Percentiles rank a stretch among this genome's conserved stretches.
These are phyloP conservation scores for Hesperia comma DNA, from an alignment of 2,888 invertebrate species.

Conservation along the genomic window DNA sequence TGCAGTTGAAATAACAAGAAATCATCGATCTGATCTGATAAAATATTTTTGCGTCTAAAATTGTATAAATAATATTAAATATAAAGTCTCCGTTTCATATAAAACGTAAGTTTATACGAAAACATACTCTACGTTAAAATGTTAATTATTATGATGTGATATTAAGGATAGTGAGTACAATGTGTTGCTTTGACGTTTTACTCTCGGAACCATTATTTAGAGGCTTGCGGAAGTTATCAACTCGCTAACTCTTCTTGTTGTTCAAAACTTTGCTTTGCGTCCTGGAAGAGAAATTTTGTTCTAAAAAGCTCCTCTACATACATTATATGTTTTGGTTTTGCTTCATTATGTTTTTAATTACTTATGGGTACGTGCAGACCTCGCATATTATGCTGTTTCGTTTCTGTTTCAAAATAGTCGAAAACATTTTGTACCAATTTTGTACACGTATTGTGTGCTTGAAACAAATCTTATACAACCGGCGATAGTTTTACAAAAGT, in stretches of 20 bases:
- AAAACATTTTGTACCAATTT: neutral
- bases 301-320: constrained; percentile 24
- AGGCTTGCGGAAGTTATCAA: constrained; percentile 22
- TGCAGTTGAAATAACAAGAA: too few species aligned
- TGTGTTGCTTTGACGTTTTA: neutral
- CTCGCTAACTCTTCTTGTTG: constrained; percentile 36
- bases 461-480: constrained; percentile 6
- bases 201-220: constrained; percentile 24
- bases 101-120: neutral
- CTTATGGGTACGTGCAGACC: neutral
- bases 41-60: too few species aligned
- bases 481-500: constrained; percentile 8
- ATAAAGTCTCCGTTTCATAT: too few species aligned
- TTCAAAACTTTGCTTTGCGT: constrained; percentile 21
- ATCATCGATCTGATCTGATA: too few species aligned
- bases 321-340: constrained; percentile 23
- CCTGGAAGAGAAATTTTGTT: constrained; percentile 14
- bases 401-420: neutral
- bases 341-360: constrained; percentile 16
- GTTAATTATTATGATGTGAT: neutral
- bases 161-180: neutral
- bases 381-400: neutral
- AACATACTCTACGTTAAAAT: too few species aligned
- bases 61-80: too few species aligned
- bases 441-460: neutral